These are phyloP conservation scores for Neocrepidodera transversa DNA, from an alignment of 2,888 invertebrate genomes.

Conservation along the genomic window DNA sequence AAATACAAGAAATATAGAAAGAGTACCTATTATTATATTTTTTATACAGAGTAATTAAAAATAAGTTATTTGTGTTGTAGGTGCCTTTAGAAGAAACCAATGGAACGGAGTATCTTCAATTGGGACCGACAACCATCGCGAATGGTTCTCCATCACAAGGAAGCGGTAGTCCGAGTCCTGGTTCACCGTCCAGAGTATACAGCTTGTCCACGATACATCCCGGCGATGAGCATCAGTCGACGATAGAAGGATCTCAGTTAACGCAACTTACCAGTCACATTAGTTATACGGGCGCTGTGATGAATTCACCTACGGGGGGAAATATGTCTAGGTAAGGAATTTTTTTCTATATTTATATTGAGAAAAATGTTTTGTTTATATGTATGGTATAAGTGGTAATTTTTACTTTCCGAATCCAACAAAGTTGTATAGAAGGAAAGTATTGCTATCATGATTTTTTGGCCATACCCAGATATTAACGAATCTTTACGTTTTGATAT, in stretches of 20 bases:
- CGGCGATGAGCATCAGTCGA: conserved; percentile 47
- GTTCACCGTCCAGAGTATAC: conserved; percentile 46
- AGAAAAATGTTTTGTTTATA: no score
- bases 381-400: no score
- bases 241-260: conserved; percentile 52
- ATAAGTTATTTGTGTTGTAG: no score
- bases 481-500: no score
- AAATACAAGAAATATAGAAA: no score
- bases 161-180: conserved; percentile 55
- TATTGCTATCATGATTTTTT: no score
- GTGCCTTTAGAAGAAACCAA: conserved; percentile 52
- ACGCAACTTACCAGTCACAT: conserved; percentile 58
- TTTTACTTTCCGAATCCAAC: no score
- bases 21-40: no score
- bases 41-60: no score
- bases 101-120: conserved; percentile 54
- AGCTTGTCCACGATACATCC: conserved; percentile 40
- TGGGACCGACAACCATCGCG: conserved; percentile 50
- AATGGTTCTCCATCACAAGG: conserved; percentile 54
- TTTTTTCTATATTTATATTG: no score
- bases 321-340: conserved; percentile 27
- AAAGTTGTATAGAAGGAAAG: no score
- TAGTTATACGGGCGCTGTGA: conserved; percentile 51
- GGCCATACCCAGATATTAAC: no score
- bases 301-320: conserved; percentile 30